Evolutionary conservation across 2,113 vertebrate genomes (phyloP).

Genomic region (Anser cygnoides): DNA sequence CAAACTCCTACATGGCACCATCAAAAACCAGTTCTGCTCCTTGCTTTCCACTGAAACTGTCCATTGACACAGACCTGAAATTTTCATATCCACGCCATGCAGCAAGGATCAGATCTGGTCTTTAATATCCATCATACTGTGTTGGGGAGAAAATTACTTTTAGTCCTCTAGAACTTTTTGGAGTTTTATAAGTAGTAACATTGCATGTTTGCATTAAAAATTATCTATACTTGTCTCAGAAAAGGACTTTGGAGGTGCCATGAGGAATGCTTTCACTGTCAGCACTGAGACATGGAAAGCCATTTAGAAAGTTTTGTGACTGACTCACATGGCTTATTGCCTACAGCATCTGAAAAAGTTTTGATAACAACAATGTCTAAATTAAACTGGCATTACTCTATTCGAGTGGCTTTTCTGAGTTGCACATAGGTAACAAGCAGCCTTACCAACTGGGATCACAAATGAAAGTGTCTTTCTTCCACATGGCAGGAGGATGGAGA

Average conservation of each 20-base stretch:
- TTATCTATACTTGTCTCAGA: neutral
- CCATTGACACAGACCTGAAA: neutral
- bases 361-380: slow-evolving; percentile 39
- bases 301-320: neutral
- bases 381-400: slow-evolving; percentile 18
- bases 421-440: neutral
- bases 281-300: neutral
- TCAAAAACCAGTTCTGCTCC: neutral
- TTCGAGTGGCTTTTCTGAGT: neutral
- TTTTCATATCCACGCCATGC: neutral
- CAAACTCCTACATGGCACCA: neutral
- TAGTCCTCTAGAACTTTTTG: neutral
- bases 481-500: neutral
- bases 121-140: neutral
- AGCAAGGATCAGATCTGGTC: neutral
- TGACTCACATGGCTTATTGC: slow-evolving; percentile 3
- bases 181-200: neutral
- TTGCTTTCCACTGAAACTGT: neutral
- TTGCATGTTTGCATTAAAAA: neutral
- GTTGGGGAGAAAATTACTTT: neutral
- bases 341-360: slow-evolving; percentile 21
- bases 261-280: neutral
- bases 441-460: neutral
- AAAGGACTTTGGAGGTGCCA: neutral
- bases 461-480: neutral